Base-by-base conservation (phyloP, 2,888 invertebrate genomes). In the Pristionchus fissidentatus region DNA sequence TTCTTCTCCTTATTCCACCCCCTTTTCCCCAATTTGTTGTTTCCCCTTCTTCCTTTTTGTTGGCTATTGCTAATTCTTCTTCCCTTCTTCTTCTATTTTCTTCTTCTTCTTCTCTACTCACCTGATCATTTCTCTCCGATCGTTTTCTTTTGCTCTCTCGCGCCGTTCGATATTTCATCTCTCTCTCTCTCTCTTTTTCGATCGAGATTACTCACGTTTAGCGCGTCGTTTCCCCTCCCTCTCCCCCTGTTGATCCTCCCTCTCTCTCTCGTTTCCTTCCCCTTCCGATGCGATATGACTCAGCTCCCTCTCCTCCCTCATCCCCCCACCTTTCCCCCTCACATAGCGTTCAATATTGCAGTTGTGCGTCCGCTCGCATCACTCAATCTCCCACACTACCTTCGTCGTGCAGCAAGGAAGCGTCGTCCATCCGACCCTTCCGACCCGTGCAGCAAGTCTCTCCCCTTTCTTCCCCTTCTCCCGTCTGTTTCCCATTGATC, bases 301-400 rank as follows among this genome's bases (percentile, higher is more conserved):
- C n/a, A n/a, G 15, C 52, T 52, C 15, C 52, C 19, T 29, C 32
- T 32, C 49, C 75, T 49, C 32, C 75, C 75, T 46, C 75, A 77
- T 77, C 46, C 46, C 8, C 46, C 46, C 75, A 29, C 26, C 29
- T 19, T 26, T 32, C 75, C 46, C 75, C 19, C 49, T 19, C 49
- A 19, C 46, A 32, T 22, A 77, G 29, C 32, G 29, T 32, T 77
- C 32, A 26, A 41, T 73, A 46, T 77, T 77, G 46, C 75, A 77
- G 75, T 77, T 49, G 75, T 49, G 46, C 49, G 19, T 49, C 49
- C 19, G 13, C 49, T 49, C 13, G 10, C 49, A 62, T 35, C 73
- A 77, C 75, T 46, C 49, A 41, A 46, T 41, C 79, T 43, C 57
- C 29, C 10, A 26, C 62, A 62, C n/a, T 19, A 38, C 66, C 35